These are phyloP conservation scores for Spodoptera picta DNA, from an alignment of 2,888 invertebrate genomes.

Conservation along the genomic window DNA sequence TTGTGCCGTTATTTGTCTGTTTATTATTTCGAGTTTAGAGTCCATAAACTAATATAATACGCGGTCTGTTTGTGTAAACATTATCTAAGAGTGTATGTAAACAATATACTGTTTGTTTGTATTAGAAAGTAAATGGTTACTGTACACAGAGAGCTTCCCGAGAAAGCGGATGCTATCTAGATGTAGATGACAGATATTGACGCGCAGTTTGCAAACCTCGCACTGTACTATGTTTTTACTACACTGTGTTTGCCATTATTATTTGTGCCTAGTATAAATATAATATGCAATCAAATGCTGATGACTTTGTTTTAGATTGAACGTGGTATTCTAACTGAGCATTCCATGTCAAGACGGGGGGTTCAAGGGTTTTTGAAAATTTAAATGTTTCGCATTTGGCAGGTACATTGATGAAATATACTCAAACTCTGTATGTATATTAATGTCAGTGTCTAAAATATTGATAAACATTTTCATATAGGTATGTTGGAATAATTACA, in stretches of 20 bases:
- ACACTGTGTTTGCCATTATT: conserved; percentile 1
- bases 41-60: background rate
- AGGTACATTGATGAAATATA: no score
- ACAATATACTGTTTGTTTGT: conserved; percentile 25
- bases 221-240: conserved; percentile 4
- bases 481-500: background rate
- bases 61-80: conserved; percentile 8
- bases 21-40: no score
- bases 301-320: no score
- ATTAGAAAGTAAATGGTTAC: conserved; percentile 35
- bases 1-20: no score
- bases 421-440: no score
- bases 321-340: no score
- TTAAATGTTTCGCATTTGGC: no score
- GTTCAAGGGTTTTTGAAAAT: no score
- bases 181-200: conserved; percentile 26
- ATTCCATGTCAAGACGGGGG: no score
- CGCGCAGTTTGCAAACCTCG: conserved; percentile 2
- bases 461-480: no score
- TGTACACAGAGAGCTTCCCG: conserved; percentile 27
- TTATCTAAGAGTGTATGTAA: conserved; percentile 10
- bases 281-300: no score
- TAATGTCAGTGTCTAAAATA: no score
- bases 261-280: background rate
- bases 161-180: conserved; percentile 31